Conservation (phyloP, 2,888 invertebrate genomes). For the Encarsia formosa region DNA sequence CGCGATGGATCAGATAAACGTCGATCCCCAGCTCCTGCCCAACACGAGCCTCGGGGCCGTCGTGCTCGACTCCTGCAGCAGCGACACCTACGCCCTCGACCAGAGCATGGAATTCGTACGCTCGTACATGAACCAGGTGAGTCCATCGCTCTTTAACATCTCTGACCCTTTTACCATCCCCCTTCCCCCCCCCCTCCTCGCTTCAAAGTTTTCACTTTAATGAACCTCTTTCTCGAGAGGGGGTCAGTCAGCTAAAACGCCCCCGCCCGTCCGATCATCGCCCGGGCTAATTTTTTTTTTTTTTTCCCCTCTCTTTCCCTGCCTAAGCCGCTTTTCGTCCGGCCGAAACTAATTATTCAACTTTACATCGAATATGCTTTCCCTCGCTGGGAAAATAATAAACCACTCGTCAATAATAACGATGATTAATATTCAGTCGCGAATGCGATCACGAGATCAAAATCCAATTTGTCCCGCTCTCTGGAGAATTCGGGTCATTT, state of each 20-base stretch:
- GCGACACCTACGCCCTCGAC: slow-evolving; percentile 64
- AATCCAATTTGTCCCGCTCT: too few species aligned
- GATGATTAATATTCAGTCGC: too few species aligned
- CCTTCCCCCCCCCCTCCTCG: background rate
- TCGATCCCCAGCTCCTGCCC: slow-evolving; percentile 56
- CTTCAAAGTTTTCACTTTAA: slow-evolving; percentile 14
- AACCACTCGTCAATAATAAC: too few species aligned
- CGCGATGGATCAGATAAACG: slow-evolving; percentile 64
- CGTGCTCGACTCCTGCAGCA: slow-evolving; percentile 55
- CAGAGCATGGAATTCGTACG: slow-evolving; percentile 66
- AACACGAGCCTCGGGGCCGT: slow-evolving; percentile 56
- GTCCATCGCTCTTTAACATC: background rate
- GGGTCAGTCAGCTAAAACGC: background rate
- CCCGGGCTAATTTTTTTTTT: too few species aligned
- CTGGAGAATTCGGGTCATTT: too few species aligned
- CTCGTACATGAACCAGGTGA: slow-evolving; percentile 57
- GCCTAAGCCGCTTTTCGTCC: background rate
- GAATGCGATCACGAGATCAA: too few species aligned
- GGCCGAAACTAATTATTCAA: too few species aligned
- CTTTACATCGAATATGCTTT: too few species aligned
- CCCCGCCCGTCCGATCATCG: too few species aligned
- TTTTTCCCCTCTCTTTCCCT: background rate
- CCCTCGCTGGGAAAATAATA: too few species aligned
- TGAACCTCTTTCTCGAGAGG: slow-evolving; percentile 11
- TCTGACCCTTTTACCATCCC: slow-evolving; percentile 1